phyloP scores from a whole-genome alignment of 2,888 invertebrate species.

The Eupithecia subfuscata region DNA sequence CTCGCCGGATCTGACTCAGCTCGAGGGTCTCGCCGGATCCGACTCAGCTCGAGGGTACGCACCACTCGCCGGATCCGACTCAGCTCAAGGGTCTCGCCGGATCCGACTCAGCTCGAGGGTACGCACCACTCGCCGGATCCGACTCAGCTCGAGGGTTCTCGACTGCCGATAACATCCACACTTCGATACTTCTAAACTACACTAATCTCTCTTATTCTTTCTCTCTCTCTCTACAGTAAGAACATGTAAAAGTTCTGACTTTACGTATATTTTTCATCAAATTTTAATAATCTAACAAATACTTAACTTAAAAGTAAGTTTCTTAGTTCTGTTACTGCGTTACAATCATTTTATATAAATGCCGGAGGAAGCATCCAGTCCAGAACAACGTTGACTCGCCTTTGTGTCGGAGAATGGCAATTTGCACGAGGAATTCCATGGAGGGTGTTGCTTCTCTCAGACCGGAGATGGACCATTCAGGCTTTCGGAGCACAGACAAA shows the following conservation, averaged over 20 bases:
- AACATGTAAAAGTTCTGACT: neutral
- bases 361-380: neutral
- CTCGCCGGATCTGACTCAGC: neutral
- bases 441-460: conserved; percentile 15
- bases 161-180: neutral
- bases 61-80: neutral
- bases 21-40: neutral
- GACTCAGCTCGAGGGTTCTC: neutral
- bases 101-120: neutral
- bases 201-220: neutral
- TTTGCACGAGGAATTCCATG: conserved; percentile 5
- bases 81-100: too few species aligned
- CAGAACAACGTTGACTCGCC: neutral
- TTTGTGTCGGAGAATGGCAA: conserved; percentile 8
- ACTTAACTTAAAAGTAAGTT: neutral
- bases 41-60: neutral
- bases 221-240: neutral
- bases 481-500: conserved; percentile 2
- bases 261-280: neutral
- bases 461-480: conserved; percentile 16
- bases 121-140: neutral
- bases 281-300: neutral
- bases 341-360: neutral
- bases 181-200: neutral
- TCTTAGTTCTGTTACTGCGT: neutral